A percentile compares a stretch with the other conserved stretches of the same genome.
phyloP scores from a whole-genome alignment of 2,888 invertebrate species.

The Nymphalis c-album region DNA sequence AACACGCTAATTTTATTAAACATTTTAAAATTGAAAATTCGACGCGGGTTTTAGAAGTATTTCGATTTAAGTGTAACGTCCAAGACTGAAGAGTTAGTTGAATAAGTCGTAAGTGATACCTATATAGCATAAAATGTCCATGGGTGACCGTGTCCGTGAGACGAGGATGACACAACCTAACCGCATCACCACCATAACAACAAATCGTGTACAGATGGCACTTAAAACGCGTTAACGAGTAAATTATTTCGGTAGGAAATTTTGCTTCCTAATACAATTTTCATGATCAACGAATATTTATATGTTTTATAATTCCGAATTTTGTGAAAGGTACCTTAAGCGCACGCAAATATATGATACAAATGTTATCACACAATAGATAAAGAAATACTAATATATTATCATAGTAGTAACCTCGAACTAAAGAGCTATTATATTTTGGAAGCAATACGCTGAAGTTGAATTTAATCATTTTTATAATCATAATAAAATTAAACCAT shows the following conservation, averaged over 20 bases:
- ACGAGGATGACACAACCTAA: slow-evolving; percentile 39
- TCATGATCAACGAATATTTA: slow-evolving; percentile 78
- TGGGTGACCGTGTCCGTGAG: slow-evolving; percentile 71
- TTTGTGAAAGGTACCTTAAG: slow-evolving; percentile 53
- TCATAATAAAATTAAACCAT: background rate
- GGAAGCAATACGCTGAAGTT: slow-evolving; percentile 43
- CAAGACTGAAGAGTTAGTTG: slow-evolving; percentile 81
- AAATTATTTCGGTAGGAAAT: slow-evolving; percentile 57
- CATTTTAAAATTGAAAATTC: slow-evolving; percentile 62
- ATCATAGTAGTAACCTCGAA: slow-evolving; percentile 32
- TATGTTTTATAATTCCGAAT: slow-evolving; percentile 68
- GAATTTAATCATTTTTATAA: slow-evolving; percentile 12
- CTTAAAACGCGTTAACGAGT: slow-evolving; percentile 45
- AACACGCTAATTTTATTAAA: slow-evolving; percentile 50
- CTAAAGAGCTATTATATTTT: slow-evolving; percentile 29
- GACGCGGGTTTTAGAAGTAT: slow-evolving; percentile 80
- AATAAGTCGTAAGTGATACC: slow-evolving; percentile 78
- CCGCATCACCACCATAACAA: slow-evolving; percentile 31
- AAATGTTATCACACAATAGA: slow-evolving; percentile 42
- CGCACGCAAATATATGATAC: slow-evolving; percentile 52
- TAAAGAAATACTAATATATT: slow-evolving; percentile 34
- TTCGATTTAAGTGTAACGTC: slow-evolving; percentile 81
- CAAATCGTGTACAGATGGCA: slow-evolving; percentile 41
- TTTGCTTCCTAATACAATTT: slow-evolving; percentile 72
- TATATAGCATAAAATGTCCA: slow-evolving; percentile 79